phyloP scores from a whole-genome alignment of 2,113 vertebrate genomes.

The Neogale vison region DNA sequence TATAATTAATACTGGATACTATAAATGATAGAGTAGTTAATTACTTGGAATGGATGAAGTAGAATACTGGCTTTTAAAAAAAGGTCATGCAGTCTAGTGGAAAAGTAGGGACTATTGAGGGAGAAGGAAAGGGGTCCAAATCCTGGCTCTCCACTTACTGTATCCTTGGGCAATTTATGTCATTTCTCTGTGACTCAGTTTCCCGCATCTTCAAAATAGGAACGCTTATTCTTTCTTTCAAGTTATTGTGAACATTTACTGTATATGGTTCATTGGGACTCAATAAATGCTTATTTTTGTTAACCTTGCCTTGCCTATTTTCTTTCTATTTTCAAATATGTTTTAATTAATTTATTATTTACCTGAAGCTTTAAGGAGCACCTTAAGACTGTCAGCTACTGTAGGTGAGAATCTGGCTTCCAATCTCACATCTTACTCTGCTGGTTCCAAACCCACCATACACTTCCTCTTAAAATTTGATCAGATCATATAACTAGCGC shows the following conservation, averaged over 20 bases:
- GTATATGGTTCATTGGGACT: background rate
- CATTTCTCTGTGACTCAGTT: background rate
- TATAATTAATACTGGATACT: background rate
- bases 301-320: constrained; percentile 4
- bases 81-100: background rate
- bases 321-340: background rate
- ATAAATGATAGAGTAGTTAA: background rate
- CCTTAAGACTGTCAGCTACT: background rate
- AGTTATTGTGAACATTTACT: background rate
- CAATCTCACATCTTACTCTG: background rate
- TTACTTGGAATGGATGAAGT: background rate
- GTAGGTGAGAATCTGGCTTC: background rate
- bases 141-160: background rate
- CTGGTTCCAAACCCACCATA: background rate
- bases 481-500: background rate
- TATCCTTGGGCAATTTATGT: background rate
- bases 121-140: background rate
- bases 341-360: constrained; percentile 9
- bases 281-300: background rate
- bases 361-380: background rate
- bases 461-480: background rate
- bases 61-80: background rate
- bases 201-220: background rate
- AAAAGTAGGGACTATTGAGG: background rate
- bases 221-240: constrained; percentile 11